Evolutionary conservation across 2,888 invertebrate species (phyloP).

Genomic region (Panzeria rudis): DNA sequence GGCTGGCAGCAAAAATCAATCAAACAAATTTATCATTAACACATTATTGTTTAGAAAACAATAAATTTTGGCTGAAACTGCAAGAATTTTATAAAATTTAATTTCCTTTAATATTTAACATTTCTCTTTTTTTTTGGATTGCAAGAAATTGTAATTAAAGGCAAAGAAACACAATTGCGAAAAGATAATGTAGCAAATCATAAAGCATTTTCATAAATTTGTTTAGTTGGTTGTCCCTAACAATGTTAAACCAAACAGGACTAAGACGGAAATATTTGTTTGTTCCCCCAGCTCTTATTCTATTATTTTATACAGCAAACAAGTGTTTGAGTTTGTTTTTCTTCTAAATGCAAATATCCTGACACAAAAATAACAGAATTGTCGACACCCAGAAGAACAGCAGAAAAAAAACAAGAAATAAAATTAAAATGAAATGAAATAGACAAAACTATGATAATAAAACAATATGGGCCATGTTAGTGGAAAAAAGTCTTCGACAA

Average conservation of each 20-base stretch:
- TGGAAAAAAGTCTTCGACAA: slow-evolving; percentile 45
- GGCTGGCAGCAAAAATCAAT: neutral
- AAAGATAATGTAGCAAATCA: neutral
- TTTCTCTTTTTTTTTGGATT: neutral
- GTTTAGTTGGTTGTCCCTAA: slow-evolving; percentile 50
- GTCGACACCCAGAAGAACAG: slow-evolving; percentile 57
- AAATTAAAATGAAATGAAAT: slow-evolving; percentile 26
- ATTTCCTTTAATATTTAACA: neutral
- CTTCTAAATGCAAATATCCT: slow-evolving; percentile 58
- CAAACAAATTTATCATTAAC: neutral
- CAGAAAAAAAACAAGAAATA: neutral
- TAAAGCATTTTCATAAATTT: slow-evolving; percentile 31
- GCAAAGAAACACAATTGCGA: neutral
- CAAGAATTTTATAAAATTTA: neutral
- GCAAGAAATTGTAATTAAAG: slow-evolving; percentile 7
- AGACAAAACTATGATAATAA: slow-evolving; percentile 46
- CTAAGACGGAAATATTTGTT: slow-evolving; percentile 47
- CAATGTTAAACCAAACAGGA: slow-evolving; percentile 57
- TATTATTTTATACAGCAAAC: slow-evolving; percentile 2
- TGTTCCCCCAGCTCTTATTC: neutral
- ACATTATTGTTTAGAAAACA: neutral
- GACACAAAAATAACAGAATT: slow-evolving; percentile 61
- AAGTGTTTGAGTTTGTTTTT: slow-evolving; percentile 30
- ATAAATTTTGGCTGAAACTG: neutral
- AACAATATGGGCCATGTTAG: slow-evolving; percentile 65